Evolutionary conservation across 2,888 invertebrate species (phyloP), one percentile per base, ranked within the genome.

Genomic region (Adelognathus sp.): DNA sequence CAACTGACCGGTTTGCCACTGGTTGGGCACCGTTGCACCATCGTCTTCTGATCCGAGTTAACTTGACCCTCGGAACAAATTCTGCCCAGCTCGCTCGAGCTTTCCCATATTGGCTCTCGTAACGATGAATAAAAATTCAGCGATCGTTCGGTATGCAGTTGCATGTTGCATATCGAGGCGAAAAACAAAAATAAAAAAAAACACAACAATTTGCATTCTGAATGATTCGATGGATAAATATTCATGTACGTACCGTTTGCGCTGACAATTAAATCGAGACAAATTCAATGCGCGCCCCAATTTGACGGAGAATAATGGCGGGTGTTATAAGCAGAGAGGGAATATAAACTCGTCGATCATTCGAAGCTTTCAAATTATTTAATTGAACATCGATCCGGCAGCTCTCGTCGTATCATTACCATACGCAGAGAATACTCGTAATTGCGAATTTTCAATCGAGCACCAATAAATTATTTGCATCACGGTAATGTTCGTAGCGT

Each of bases 41-140:
- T 39, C 24, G 66, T 50, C 66, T 71, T 74, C 76, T 71, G 66
- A 72, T 29, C 71, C 61, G 71, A 21, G 54, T 16, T 61, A 79
- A 75, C 66, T 75, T 71, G 75, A 75, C 79, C 75, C 70, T 61
- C 46, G 58, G 44, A 5, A 16, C 16, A n/a, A 39, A 58, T 33
- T 52, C 7, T 33, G 14, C 56, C 61, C 31, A 16, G 24, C 33
- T 54, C 18, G n/a, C 16, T 9, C 16, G 14, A 24, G 3, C 64
- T 54, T 41, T 39, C 29, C 39, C 36, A 71, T 70, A 54, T 50
- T 50, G 33, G 7, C 24, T 36, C 31, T 58, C 16, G 9, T 6
- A 14, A 50, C 11, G 21, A 33, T 18, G 11, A 50, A n/a, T 4
- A 50, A 50, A 9, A 0, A 24, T 11, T n/a, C 21, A 50, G 4